Evolutionary conservation across 2,888 invertebrate genomes (phyloP).

Genomic region (Chaetogeoica ovagalla): DNA sequence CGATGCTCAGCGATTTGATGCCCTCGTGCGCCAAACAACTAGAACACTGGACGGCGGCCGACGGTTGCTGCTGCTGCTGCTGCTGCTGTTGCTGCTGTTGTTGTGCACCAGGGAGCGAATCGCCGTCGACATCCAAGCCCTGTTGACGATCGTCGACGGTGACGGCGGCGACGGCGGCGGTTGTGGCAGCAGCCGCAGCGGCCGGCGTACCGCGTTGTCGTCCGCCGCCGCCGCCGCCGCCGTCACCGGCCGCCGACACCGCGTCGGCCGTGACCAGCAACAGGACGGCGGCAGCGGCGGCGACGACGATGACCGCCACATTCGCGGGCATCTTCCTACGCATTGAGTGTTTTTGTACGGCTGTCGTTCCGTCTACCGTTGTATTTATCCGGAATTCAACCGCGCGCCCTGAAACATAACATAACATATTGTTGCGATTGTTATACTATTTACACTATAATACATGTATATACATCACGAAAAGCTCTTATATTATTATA

Average conservation of each 20-base stretch:
- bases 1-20: constrained; percentile 36
- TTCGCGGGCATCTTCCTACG: constrained; percentile 45
- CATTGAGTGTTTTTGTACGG: constrained; percentile 4
- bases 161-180: constrained; percentile 38
- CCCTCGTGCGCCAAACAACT: constrained; percentile 18
- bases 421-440: not conserved
- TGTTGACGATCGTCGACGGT: constrained; percentile 36
- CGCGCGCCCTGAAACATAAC: constrained; percentile 22
- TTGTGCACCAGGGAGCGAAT: too few relatives aligned
- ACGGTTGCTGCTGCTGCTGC: constrained; percentile 36
- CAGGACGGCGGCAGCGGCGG: constrained; percentile 18
- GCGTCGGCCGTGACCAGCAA: constrained; percentile 35
- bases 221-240: constrained; percentile 26
- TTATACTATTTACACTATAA: not conserved
- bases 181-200: constrained; percentile 24
- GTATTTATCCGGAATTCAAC: constrained; percentile 21
- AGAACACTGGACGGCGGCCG: constrained; percentile 41
- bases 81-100: constrained; percentile 23
- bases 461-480: not conserved
- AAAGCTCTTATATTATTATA: too few relatives aligned
- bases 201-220: constrained; percentile 31
- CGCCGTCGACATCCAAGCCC: not conserved
- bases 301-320: constrained; percentile 28
- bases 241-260: constrained; percentile 16
- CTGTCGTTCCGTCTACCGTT: constrained; percentile 7